phyloP scores from a whole-genome alignment of 1,140 invertebrate species.

The Atta texana region DNA sequence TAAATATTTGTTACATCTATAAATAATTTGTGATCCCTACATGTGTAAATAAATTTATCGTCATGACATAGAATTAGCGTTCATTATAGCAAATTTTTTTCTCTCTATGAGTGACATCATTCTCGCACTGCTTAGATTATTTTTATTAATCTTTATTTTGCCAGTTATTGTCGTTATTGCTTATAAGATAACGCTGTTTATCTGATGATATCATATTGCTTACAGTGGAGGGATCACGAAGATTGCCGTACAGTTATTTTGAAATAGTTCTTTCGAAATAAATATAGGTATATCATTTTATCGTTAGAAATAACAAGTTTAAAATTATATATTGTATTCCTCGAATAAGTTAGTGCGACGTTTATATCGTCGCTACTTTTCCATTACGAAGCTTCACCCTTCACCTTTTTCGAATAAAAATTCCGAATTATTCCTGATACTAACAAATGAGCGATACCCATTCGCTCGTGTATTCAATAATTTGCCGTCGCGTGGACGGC shows the following conservation, averaged over 20 bases:
- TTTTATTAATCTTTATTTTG: not conserved
- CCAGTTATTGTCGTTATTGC: not conserved
- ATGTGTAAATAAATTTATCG: no score
- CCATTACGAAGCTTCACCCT: not conserved
- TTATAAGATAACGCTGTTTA: not conserved
- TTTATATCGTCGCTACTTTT: not conserved
- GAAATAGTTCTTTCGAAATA: not conserved
- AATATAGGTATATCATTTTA: not conserved
- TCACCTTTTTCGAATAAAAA: conserved; percentile 13
- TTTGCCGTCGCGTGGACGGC: conserved; percentile 50
- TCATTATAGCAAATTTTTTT: no score
- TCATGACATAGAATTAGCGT: no score
- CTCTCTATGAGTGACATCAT: not conserved
- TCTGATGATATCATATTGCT: not conserved
- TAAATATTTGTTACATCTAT: no score
- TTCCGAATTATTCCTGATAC: conserved; percentile 26
- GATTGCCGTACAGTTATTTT: conserved; percentile 2
- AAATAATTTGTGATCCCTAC: no score
- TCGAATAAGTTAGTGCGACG: not conserved
- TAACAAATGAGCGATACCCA: not conserved
- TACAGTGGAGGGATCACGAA: not conserved
- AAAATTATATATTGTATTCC: conserved; percentile 4
- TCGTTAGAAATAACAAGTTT: not conserved
- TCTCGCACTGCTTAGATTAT: not conserved
- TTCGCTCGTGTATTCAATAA: conserved; percentile 32